Evolutionary conservation across 2,888 invertebrate genomes (phyloP), one percentile per base, ranked within the genome.

Genomic region (Tinea trinotella): DNA sequence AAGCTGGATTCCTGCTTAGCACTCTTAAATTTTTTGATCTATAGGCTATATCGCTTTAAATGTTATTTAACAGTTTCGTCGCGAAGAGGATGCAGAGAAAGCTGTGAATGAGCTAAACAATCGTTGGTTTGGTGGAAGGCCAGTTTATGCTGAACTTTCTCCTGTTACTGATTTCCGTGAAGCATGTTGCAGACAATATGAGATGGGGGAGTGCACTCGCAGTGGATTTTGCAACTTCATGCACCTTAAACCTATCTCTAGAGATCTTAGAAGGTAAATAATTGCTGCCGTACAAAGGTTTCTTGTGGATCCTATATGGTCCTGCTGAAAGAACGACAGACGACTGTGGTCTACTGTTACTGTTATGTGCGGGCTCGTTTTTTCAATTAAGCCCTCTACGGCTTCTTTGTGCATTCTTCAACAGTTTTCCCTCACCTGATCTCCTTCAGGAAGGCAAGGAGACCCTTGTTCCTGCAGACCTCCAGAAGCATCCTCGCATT

Each of bases 201-300:
- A 99, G 86, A 98, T 98, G 96, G 98, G 98, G 1, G 99, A 98
- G 82, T 99, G 99, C 76, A 98, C 98, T 0, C 90, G 99, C 55
- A 98, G 98, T 64, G 99, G 99, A 34, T 99, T 99, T 84, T 99
- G 99, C 80, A 99, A 99, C 87, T 99, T 99, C 84, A 99, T 99
- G 99, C 99, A 99, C 74, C 88, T 99, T 74, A 99, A 99, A 72
- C 99, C 99, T 9, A 99, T 99, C 65, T 98, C 98, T 0, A 89
- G 98, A 59, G 98, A 98, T 73, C 82, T 99, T 55, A 88, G 98
- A 59, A 91, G 97, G 83, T 95, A 88, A 60, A 58, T 50, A 2
- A n/a, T 30, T 30, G 30, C 30, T 30, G 17, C 54, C n/a, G n/a
- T n/a, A n/a, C n/a, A n/a, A n/a, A n/a, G n/a, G n/a, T n/a, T n/a